These are phyloP conservation scores for Tanypteryx hageni DNA, from an alignment of 2,888 invertebrate species.

Conservation along the genomic window DNA sequence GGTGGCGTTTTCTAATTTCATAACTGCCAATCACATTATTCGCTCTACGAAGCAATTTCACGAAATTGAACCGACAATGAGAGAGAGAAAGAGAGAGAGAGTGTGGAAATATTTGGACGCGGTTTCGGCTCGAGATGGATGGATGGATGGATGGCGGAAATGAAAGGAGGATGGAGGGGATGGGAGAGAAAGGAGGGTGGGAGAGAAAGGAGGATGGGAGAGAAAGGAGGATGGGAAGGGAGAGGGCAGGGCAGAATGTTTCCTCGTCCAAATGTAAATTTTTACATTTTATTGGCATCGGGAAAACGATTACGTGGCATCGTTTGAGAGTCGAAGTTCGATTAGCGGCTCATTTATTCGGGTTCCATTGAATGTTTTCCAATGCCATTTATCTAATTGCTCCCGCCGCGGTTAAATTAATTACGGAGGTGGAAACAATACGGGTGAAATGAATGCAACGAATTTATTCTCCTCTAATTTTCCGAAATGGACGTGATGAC, in stretches of 20 bases:
- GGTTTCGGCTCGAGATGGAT: background rate
- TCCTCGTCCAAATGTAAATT: too few species aligned
- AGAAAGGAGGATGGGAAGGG: background rate
- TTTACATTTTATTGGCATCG: too few species aligned
- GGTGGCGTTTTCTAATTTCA: background rate
- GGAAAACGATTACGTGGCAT: too few species aligned
- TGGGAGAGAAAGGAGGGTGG: background rate
- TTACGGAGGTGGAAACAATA: too few species aligned
- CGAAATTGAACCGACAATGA: background rate
- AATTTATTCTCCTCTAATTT: too few species aligned
- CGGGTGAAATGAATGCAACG: too few species aligned
- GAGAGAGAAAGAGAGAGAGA: background rate
- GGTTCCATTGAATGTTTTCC: too few species aligned
- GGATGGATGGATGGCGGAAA: background rate
- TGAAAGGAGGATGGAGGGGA: background rate
- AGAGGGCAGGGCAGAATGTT: background rate
- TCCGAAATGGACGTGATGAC: too few species aligned
- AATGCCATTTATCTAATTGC: too few species aligned
- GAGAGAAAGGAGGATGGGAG: background rate
- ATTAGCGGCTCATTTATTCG: too few species aligned
- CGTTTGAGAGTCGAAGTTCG: too few species aligned
- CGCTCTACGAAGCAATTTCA: background rate
- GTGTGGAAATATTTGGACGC: background rate
- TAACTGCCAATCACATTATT: background rate
- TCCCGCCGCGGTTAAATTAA: too few species aligned